These are phyloP conservation scores for Taenioides sp. DNA, from an alignment of 2,797 vertebrate species.

Conservation along the genomic window DNA sequence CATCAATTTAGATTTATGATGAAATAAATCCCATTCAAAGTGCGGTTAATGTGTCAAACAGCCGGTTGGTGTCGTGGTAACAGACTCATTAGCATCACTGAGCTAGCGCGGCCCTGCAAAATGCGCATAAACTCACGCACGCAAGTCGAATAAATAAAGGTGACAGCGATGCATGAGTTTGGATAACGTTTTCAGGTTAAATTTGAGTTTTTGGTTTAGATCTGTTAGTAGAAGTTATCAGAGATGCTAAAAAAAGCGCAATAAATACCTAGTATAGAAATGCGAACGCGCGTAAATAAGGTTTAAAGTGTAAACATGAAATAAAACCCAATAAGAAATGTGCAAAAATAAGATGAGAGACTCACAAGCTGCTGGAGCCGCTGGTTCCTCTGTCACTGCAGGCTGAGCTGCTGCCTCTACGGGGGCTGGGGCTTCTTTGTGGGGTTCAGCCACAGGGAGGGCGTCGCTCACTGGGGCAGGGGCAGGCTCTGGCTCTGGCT, in stretches of 20 bases:
- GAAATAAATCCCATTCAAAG: not conserved
- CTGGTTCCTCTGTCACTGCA: conserved; percentile 54
- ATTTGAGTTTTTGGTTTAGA: not conserved
- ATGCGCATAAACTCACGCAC: not conserved
- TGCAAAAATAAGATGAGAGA: conserved; percentile 1
- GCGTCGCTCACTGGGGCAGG: conserved; percentile 50
- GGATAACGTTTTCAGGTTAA: not conserved
- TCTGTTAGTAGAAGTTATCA: not conserved
- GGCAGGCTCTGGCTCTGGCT: conserved; percentile 30
- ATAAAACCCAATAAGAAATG: not conserved
- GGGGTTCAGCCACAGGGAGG: conserved; percentile 60
- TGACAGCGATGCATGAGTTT: not conserved
- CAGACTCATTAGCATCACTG: conserved; percentile 21
- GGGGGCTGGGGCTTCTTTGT: conserved; percentile 55
- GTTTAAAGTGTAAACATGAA: not conserved
- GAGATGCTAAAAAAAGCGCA: not conserved
- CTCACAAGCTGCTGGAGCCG: conserved; percentile 74
- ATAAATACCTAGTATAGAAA: not conserved
- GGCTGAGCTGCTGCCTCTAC: conserved; percentile 56
- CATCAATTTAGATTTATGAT: accelerated
- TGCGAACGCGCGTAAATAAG: not conserved
- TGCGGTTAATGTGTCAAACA: not conserved
- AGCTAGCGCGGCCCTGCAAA: conserved; percentile 19
- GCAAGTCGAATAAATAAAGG: not conserved
- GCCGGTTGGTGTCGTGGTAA: not conserved